A percentile compares a stretch with the other conserved stretches of the same genome.
Conservation (phyloP, 2,888 invertebrate genomes). For the Caenorhabditis sp. region DNA sequence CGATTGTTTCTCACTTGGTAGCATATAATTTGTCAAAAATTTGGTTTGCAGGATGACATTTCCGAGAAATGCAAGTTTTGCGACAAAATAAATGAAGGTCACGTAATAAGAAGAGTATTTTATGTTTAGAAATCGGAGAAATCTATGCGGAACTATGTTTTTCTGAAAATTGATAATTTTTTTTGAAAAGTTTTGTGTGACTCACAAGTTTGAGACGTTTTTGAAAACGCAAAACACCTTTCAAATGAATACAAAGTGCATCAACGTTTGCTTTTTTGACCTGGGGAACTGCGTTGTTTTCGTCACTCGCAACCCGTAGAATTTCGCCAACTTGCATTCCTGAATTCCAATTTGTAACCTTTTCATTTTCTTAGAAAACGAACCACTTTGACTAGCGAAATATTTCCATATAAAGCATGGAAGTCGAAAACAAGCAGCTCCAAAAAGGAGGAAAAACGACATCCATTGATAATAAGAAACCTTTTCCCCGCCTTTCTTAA, state of each 20-base stretch:
- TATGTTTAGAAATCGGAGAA: slow-evolving; percentile 59
- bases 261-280: slow-evolving; percentile 63
- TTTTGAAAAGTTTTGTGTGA: not conserved
- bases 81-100: slow-evolving; percentile 62
- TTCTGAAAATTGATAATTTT: slow-evolving; percentile 59
- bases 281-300: slow-evolving; percentile 66
- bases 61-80: slow-evolving; percentile 59
- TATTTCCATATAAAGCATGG: slow-evolving; percentile 69
- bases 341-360: slow-evolving; percentile 9
- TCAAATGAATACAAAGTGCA: slow-evolving; percentile 62
- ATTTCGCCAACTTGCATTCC: slow-evolving; percentile 70
- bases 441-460: slow-evolving; percentile 67
- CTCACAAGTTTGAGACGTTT: slow-evolving; percentile 60
- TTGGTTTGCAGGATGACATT: slow-evolving; percentile 56
- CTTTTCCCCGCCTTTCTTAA: slow-evolving; percentile 44
- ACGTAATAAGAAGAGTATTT: slow-evolving; percentile 63
- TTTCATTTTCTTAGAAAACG: not conserved
- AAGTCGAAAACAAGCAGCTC: slow-evolving; percentile 65
- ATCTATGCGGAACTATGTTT: slow-evolving; percentile 58
- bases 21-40: slow-evolving; percentile 54
- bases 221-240: slow-evolving; percentile 67
- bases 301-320: slow-evolving; percentile 62
- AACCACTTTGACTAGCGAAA: slow-evolving; percentile 67
- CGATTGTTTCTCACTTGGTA: slow-evolving; percentile 34
- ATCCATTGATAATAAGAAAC: slow-evolving; percentile 63